Conservation (phyloP, 2,797 vertebrate genomes). For the Poeciliopsis paucimaculata region DNA sequence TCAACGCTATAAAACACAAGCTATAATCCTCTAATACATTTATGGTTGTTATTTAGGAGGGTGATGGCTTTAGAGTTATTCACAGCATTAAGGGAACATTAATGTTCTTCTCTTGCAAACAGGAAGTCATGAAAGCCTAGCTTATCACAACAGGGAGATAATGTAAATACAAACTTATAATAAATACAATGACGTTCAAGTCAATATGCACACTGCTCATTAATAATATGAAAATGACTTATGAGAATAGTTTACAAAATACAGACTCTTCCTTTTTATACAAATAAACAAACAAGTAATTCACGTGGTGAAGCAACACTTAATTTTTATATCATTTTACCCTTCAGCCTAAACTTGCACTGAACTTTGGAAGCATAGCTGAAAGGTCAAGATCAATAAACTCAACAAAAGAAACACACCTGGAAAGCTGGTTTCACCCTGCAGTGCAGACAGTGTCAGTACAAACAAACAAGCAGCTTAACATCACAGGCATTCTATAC, state of each 20-base stretch:
- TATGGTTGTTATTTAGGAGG: background rate
- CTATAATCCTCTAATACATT: background rate
- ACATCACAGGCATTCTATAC: background rate
- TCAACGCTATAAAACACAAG: background rate
- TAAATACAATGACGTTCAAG: conserved; percentile 13
- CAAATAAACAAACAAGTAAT: background rate
- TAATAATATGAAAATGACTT: background rate
- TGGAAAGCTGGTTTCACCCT: conserved; percentile 35
- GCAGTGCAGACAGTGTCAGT: background rate
- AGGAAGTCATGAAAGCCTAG: background rate
- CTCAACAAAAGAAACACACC: conserved; percentile 5
- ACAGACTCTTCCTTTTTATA: background rate
- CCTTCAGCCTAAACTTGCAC: background rate
- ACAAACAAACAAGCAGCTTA: background rate
- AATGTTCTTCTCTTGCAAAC: background rate
- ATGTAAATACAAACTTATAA: background rate
- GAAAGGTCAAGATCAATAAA: conserved; percentile 12
- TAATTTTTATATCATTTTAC: background rate
- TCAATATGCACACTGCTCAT: conserved; percentile 15
- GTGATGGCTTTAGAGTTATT: background rate
- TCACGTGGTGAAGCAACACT: background rate
- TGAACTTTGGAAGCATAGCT: conserved; percentile 11
- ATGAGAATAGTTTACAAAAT: conserved; percentile 1
- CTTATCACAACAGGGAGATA: background rate
- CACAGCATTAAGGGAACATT: background rate